These are phyloP conservation scores for Cyprinus carpio DNA, from an alignment of 2,113 vertebrate genomes.

Conservation along the genomic window DNA sequence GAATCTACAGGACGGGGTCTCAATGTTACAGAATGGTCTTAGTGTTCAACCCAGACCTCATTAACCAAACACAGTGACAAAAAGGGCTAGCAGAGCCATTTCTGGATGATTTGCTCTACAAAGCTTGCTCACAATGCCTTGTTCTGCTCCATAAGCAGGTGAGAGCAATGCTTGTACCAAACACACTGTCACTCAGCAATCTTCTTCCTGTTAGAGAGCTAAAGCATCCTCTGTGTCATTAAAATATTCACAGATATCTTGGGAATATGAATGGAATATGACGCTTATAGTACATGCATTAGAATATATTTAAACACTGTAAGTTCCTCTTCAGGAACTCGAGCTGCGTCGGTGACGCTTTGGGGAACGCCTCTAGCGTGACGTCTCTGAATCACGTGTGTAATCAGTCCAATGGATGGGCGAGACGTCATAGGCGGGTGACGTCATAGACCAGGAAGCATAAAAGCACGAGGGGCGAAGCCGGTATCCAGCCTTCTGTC, in stretches of 20 bases:
- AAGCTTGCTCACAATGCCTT: not conserved
- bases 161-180: not conserved
- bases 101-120: not conserved
- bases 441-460: too few relatives aligned
- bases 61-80: constrained; percentile 63
- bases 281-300: not conserved
- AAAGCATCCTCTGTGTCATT: not conserved
- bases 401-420: too few relatives aligned
- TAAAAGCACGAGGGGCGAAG: too few relatives aligned
- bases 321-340: too few relatives aligned
- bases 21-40: constrained; percentile 55
- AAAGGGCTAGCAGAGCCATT: constrained; percentile 52
- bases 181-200: too few relatives aligned
- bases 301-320: not conserved
- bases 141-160: not conserved
- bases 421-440: too few relatives aligned
- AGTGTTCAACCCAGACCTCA: constrained; percentile 66
- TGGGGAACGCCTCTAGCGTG: too few relatives aligned
- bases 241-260: not conserved
- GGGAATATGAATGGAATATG: not conserved
- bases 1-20: constrained; percentile 55
- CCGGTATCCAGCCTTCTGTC: too few relatives aligned
- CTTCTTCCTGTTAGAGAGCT: not conserved
- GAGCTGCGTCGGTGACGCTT: too few relatives aligned
- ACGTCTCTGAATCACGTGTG: too few relatives aligned